These are phyloP conservation scores for Minunthozetes semirufus DNA, from an alignment of 2,888 invertebrate species.

Conservation along the genomic window DNA sequence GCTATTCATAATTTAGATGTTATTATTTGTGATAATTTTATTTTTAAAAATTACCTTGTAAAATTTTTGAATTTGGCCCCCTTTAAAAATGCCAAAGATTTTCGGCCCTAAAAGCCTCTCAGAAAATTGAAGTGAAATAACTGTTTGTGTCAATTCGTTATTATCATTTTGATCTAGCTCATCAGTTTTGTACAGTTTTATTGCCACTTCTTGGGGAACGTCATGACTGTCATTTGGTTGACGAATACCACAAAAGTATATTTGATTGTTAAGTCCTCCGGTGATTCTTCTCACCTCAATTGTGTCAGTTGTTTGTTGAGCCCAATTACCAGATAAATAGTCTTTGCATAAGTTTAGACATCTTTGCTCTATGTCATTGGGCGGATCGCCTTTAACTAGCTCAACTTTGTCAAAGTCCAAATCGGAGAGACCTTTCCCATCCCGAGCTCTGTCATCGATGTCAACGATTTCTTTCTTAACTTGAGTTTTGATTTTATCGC, in stretches of 20 bases:
- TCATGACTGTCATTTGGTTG: background rate
- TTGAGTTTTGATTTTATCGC: no score
- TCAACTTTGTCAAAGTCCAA: background rate
- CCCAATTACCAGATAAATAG: background rate
- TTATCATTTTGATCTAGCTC: background rate
- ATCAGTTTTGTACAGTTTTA: background rate
- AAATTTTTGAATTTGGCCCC: background rate
- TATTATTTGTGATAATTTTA: background rate
- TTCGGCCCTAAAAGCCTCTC: background rate
- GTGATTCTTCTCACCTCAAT: background rate
- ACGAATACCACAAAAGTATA: background rate
- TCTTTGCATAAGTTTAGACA: background rate
- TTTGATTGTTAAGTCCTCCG: background rate
- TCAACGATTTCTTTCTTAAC: no score
- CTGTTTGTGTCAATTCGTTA: background rate
- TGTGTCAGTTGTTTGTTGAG: background rate
- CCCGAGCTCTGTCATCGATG: no score
- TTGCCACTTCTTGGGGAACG: background rate
- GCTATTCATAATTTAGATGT: background rate
- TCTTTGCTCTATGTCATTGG: background rate
- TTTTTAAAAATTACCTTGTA: background rate
- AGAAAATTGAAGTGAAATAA: background rate
- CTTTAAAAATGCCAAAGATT: background rate
- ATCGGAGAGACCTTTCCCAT: no score
- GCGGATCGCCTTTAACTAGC: conserved; percentile 33